These are phyloP conservation scores for Drosophila insularis DNA, from an alignment of 1,140 invertebrate genomes.

Conservation along the genomic window DNA sequence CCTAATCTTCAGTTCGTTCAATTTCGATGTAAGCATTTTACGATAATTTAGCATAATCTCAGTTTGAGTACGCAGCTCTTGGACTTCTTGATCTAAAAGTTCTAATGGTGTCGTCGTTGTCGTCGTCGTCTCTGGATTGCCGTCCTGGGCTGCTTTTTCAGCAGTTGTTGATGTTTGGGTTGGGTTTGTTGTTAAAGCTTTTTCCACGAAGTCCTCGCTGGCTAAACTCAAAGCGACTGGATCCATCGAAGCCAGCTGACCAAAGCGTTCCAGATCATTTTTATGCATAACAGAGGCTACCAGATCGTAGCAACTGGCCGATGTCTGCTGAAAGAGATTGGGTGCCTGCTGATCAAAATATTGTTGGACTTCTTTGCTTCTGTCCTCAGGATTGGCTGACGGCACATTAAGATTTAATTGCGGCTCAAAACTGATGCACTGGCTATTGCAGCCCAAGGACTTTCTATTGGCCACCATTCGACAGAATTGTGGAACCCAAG, in stretches of 20 bases:
- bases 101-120: conserved; percentile 33
- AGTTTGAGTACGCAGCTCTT: conserved; percentile 60
- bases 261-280: conserved; percentile 73
- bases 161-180: not conserved
- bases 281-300: conserved; percentile 78
- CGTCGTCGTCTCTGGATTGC: not conserved
- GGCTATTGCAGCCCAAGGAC: conserved; percentile 53
- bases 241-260: conserved; percentile 23
- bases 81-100: conserved; percentile 56
- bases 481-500: conserved; percentile 84
- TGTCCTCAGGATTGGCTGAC: conserved; percentile 36
- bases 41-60: conserved; percentile 54
- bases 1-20: conserved; percentile 30
- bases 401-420: conserved; percentile 74
- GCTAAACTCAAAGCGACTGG: not conserved
- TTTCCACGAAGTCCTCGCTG: conserved; percentile 25
- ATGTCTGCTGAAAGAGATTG: conserved; percentile 78
- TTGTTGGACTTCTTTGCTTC: conserved; percentile 54
- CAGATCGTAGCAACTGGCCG: conserved; percentile 60
- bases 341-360: conserved; percentile 68
- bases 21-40: conserved; percentile 37
- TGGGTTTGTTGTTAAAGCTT: not conserved
- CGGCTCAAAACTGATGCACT: conserved; percentile 65
- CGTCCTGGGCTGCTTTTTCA: not conserved
- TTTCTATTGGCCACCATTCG: conserved; percentile 54